A percentile compares a stretch with the other conserved stretches of the same genome.
phyloP scores from a whole-genome alignment of 2,797 vertebrate genomes.

The Perodicticus potto region DNA sequence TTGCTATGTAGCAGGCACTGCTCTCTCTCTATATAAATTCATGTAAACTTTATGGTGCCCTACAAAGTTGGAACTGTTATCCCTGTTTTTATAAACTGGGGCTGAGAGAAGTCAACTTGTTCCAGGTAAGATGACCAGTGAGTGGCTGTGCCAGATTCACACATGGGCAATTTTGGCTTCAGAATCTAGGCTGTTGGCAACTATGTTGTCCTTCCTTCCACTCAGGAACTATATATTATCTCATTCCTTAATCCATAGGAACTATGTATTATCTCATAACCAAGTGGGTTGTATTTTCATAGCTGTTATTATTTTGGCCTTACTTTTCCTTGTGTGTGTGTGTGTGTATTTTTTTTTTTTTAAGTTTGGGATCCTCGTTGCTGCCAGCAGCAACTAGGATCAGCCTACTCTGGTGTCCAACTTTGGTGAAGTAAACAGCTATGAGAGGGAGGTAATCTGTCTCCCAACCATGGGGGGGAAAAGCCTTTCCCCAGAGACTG shows the following conservation, averaged over 20 bases:
- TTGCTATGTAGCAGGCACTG: neutral
- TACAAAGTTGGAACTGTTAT: neutral
- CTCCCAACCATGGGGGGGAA: neutral
- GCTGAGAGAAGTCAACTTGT: neutral
- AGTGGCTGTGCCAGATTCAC: neutral
- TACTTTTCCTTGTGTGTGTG: neutral
- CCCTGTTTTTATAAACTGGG: neutral
- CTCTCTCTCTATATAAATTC: neutral
- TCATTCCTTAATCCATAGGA: no score
- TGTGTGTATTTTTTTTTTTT: no score
- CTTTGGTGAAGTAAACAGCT: neutral
- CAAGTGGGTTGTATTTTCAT: neutral
- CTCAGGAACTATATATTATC: neutral
- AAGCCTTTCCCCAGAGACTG: neutral
- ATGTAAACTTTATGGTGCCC: neutral
- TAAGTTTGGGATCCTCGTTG: neutral
- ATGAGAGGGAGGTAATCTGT: neutral
- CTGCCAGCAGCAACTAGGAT: neutral
- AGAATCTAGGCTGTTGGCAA: neutral
- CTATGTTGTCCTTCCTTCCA: neutral
- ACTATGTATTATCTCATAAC: neutral
- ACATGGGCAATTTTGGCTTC: neutral
- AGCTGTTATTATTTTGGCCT: neutral
- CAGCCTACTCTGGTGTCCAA: neutral
- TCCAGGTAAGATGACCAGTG: neutral